These are phyloP conservation scores for Oegoconia quadripuncta DNA, from an alignment of 2,888 invertebrate genomes.

Conservation along the genomic window DNA sequence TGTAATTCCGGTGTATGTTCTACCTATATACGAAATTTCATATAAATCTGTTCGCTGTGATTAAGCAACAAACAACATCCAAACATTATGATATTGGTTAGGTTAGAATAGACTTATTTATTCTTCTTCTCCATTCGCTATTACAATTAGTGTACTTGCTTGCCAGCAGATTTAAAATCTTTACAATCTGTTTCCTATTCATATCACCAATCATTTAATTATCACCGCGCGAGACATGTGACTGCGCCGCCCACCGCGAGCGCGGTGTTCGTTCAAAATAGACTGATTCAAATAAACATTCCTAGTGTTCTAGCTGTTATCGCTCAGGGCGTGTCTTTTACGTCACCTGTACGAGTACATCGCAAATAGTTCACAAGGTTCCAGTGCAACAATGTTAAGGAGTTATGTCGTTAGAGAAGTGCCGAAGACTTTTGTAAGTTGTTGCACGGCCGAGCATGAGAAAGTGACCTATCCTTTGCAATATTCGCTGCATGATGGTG, in stretches of 20 bases:
- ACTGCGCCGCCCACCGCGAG: not conserved
- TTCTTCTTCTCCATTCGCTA: no score
- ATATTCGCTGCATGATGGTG: no score
- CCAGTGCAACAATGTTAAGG: not conserved
- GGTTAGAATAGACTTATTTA: no score
- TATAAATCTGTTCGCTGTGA: no score
- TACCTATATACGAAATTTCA: no score
- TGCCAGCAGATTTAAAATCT: conserved; percentile 5
- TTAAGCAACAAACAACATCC: no score
- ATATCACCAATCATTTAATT: conserved; percentile 7
- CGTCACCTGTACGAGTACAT: conserved; percentile 11
- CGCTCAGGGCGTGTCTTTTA: conserved; percentile 16
- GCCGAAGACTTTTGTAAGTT: no score
- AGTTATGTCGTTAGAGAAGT: not conserved
- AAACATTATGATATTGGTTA: no score
- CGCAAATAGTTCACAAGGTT: not conserved
- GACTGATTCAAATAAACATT: conserved; percentile 7
- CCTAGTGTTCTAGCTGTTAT: conserved; percentile 13
- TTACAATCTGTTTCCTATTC: not conserved
- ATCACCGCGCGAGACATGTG: not conserved
- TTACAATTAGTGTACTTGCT: not conserved
- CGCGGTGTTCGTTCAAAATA: conserved; percentile 5
- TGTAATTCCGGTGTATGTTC: no score
- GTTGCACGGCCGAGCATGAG: no score
- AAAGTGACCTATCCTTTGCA: no score